Percentiles rank a stretch among this genome's conserved stretches.
Conservation (phyloP, 1,140 invertebrate genomes). For the Plodia interpunctella region DNA sequence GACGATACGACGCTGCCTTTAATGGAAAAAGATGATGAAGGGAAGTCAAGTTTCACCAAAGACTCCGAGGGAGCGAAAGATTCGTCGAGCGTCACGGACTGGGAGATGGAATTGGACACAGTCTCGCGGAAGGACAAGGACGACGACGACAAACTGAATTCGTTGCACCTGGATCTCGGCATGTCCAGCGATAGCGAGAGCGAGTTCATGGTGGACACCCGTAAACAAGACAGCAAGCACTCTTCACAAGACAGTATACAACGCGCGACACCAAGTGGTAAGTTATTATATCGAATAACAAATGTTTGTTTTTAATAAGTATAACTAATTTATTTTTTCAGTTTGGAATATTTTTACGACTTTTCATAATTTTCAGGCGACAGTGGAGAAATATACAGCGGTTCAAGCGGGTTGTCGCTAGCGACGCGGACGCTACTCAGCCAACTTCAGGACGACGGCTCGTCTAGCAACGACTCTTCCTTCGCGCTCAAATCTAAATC, state of each 20-base stretch:
- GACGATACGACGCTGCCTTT: slow-evolving; percentile 40
- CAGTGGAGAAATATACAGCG: slow-evolving; percentile 56
- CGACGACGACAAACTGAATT: slow-evolving; percentile 63
- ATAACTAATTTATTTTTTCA: too few species aligned
- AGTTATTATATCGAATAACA: slow-evolving; percentile 18
- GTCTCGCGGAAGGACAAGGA: slow-evolving; percentile 69
- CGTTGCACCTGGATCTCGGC: slow-evolving; percentile 66
- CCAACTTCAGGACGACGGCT: slow-evolving; percentile 72
- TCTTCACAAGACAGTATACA: slow-evolving; percentile 50
- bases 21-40: slow-evolving; percentile 42
- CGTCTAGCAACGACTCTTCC: slow-evolving; percentile 73
- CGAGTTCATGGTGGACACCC: slow-evolving; percentile 56
- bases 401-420: slow-evolving; percentile 49
- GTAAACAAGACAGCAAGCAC: slow-evolving; percentile 44
- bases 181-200: slow-evolving; percentile 75
- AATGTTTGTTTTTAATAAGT: too few species aligned
- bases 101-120: slow-evolving; percentile 79
- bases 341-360: too few species aligned
- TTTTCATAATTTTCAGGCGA: slow-evolving; percentile 54
- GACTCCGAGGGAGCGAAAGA: slow-evolving; percentile 47
- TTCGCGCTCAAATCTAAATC: slow-evolving; percentile 62
- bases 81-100: slow-evolving; percentile 73
- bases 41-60: slow-evolving; percentile 46
- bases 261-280: slow-evolving; percentile 51
- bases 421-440: slow-evolving; percentile 68